Base-by-base conservation (phyloP, 1,140 invertebrate genomes). In the Eumeta japonica region DNA sequence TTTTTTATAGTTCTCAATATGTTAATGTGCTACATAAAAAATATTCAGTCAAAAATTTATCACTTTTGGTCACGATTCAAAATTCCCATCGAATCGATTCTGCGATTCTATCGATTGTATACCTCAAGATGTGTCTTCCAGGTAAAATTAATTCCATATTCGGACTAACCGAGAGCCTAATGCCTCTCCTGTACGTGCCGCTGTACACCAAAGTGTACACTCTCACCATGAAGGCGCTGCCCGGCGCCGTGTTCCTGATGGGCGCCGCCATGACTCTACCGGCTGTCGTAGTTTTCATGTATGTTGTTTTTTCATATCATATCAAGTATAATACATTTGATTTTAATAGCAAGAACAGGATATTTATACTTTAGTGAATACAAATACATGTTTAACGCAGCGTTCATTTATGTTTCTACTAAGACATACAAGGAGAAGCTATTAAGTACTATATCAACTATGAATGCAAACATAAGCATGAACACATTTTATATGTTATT, bases 121-220 rank as follows among this genome's bases (percentile, higher is more conserved):
- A 13, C 10, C 16, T n/a, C 16, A 1, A 13, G 35, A 30, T 38
- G 43, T 42, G 39, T 33, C 45, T 73, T 74, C n/a, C 60, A 86
- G 84, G 84, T 14, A 86, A 86, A 71, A 76, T 86, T 0, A 86
- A 86, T 52, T 86, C 85, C 0, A 57, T 87, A 16, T 82, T 86
- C 46, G 83, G 83, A 0, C 67, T 84, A 11, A 82, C 79, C 30
- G 83, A 86, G 53, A 83, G 82, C 11, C 48, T 86, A 10, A 84
- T 84, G 77, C 83, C 84, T 4, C 55, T 87, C 10, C 57, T 85
- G 14, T 85, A 84, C 48, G 80, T 82, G 9, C 83, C 85, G 0
- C 77, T 86, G 63, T 86, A 86, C 61, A 83, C 79, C 39, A 76
- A 74, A 3, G 76, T 84, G 10, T 87, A 86, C 46, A 74, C 75